phyloP scores from a whole-genome alignment of 2,888 invertebrate species.

The Brachylomia viminalis region DNA sequence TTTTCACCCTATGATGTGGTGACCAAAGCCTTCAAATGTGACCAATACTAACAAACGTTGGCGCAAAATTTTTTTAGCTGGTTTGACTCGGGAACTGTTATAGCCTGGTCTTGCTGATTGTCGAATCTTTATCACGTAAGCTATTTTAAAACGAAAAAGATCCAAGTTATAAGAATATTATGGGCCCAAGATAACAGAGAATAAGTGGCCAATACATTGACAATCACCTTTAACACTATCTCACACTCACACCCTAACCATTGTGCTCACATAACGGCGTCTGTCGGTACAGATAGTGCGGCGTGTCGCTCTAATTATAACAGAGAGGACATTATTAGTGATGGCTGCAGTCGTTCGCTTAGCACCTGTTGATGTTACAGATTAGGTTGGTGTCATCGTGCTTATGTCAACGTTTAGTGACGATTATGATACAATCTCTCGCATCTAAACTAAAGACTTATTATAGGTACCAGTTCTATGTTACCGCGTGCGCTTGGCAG shows the following conservation, averaged over 20 bases:
- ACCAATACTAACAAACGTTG: background rate
- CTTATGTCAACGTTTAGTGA: slow-evolving; percentile 17
- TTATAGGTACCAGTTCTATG: too few species aligned
- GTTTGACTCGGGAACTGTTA: background rate
- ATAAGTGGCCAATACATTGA: slow-evolving; percentile 7
- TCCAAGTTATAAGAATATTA: background rate
- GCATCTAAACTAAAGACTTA: background rate
- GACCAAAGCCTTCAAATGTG: background rate
- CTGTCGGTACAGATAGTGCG: slow-evolving; percentile 31
- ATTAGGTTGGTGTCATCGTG: slow-evolving; percentile 32
- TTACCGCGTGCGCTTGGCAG: too few species aligned
- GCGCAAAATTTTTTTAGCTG: background rate
- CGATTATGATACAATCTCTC: background rate
- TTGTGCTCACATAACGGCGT: slow-evolving; percentile 35
- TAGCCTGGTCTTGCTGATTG: background rate
- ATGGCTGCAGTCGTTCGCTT: slow-evolving; percentile 1
- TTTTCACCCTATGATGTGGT: background rate
- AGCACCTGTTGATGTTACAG: slow-evolving; percentile 49
- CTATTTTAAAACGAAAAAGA: background rate
- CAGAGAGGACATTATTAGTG: slow-evolving; percentile 28
- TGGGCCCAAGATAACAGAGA: background rate
- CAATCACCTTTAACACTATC: slow-evolving; percentile 17
- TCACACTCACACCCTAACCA: slow-evolving; percentile 18
- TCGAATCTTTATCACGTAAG: background rate
- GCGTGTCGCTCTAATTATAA: slow-evolving; percentile 43